Conservation (phyloP, 2,113 vertebrate genomes). For the Nibea albiflora region DNA sequence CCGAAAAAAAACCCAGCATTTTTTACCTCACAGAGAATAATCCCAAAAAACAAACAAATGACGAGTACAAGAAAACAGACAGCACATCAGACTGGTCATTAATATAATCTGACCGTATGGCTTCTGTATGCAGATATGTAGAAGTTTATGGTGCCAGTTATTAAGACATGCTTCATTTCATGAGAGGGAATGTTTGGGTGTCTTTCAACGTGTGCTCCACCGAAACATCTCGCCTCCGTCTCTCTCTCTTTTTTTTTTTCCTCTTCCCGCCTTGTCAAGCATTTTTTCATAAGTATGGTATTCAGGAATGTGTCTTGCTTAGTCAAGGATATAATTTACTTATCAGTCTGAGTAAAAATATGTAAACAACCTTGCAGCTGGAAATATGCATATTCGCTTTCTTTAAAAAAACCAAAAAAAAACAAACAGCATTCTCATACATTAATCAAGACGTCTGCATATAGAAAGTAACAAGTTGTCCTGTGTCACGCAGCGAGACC, state of each 20-base stretch:
- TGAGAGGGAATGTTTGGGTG: constrained; percentile 30
- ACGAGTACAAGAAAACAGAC: constrained; percentile 56
- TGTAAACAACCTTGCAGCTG: constrained; percentile 77
- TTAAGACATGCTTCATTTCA: constrained; percentile 53
- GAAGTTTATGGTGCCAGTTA: constrained; percentile 54
- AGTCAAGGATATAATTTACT: constrained; percentile 63
- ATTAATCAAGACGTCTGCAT: constrained; percentile 52
- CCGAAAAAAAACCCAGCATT: constrained; percentile 47
- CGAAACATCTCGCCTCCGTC: constrained; percentile 23
- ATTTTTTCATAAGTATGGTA: constrained; percentile 41
- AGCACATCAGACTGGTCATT: constrained; percentile 42
- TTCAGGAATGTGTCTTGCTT: constrained; percentile 69
- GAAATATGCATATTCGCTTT: constrained; percentile 61
- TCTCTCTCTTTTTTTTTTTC: neutral
- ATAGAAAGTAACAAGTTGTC: constrained; percentile 53
- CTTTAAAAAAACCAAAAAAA: constrained; percentile 15
- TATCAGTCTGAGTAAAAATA: constrained; percentile 70
- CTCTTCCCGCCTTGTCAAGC: constrained; percentile 19
- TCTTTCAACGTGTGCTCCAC: constrained; percentile 34
- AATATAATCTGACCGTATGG: constrained; percentile 51
- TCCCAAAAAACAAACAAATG: constrained; percentile 64
- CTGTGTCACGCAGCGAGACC: constrained; percentile 30
- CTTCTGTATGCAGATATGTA: constrained; percentile 68
- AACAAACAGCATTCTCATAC: constrained; percentile 60
- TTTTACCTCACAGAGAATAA: constrained; percentile 52